These are phyloP conservation scores for Esperia sulphurella DNA, from an alignment of 2,888 invertebrate genomes.

Conservation along the genomic window DNA sequence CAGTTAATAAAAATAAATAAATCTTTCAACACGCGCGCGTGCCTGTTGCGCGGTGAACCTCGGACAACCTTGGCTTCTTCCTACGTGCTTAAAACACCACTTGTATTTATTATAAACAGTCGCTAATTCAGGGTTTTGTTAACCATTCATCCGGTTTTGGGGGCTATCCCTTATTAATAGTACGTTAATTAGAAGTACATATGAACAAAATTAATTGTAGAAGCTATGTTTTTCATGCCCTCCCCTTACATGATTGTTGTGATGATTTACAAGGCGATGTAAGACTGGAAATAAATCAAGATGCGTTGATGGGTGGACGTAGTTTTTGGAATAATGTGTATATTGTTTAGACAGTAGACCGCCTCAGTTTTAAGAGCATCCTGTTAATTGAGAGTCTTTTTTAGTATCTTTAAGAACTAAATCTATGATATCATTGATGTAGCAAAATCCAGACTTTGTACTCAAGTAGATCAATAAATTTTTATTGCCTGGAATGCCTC, in stretches of 20 bases:
- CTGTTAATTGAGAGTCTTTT: slow-evolving; percentile 1
- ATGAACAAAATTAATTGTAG: no score
- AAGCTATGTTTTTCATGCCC: no score
- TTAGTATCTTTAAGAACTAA: neutral
- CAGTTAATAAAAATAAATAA: slow-evolving; percentile 64
- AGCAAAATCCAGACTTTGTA: neutral
- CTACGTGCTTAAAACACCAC: slow-evolving; percentile 41
- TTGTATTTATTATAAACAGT: slow-evolving; percentile 46
- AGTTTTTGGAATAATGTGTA: no score
- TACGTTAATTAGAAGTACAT: no score
- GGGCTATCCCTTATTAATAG: neutral
- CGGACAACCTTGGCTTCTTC: slow-evolving; percentile 46
- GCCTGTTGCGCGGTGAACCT: slow-evolving; percentile 37
- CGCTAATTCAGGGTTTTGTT: slow-evolving; percentile 28
- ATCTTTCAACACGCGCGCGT: slow-evolving; percentile 44
- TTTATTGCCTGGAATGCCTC: slow-evolving; percentile 19
- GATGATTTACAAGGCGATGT: no score
- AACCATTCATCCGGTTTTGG: slow-evolving; percentile 6
- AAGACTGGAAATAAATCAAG: no score
- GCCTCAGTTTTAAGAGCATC: neutral
- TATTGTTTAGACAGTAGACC: neutral
- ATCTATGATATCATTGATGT: neutral
- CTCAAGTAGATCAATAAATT: slow-evolving; percentile 31
- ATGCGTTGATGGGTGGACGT: no score
- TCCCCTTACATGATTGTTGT: neutral